Evolutionary conservation across 1,140 invertebrate species (phyloP).

Genomic region (Armadillidium nasatum): DNA sequence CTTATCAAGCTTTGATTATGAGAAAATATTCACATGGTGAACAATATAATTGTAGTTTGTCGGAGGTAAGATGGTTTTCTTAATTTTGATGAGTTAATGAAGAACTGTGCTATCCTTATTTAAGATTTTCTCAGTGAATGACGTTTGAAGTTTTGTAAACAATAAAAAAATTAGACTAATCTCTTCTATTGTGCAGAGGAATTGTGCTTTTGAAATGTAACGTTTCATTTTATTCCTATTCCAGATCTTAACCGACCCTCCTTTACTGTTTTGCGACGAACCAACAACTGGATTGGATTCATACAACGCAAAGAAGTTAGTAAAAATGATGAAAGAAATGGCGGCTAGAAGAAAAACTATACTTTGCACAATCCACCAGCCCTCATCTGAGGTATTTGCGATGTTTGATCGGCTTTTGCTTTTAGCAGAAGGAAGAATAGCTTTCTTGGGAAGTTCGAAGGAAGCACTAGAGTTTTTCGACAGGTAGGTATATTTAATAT

Average conservation of each 20-base stretch:
- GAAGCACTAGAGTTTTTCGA: slow-evolving; percentile 51
- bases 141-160: no score
- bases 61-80: no score
- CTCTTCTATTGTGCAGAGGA: no score
- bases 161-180: no score
- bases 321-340: slow-evolving; percentile 60
- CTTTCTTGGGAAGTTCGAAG: slow-evolving; percentile 64
- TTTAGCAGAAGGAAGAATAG: slow-evolving; percentile 68
- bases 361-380: slow-evolving; percentile 81
- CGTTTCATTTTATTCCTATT: background rate
- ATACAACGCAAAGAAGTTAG: slow-evolving; percentile 56
- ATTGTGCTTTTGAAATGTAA: no score
- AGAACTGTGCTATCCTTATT: no score
- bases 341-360: slow-evolving; percentile 66
- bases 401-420: slow-evolving; percentile 74
- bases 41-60: no score
- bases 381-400: slow-evolving; percentile 74
- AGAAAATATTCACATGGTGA: no score
- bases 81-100: no score
- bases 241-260: slow-evolving; percentile 57
- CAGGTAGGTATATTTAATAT: slow-evolving; percentile 45
- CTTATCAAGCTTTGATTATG: no score
- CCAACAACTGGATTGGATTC: slow-evolving; percentile 60
- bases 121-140: no score
- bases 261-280: slow-evolving; percentile 59